phyloP scores from a whole-genome alignment of 2,888 invertebrate species.

The Ochropleura leucogaster region DNA sequence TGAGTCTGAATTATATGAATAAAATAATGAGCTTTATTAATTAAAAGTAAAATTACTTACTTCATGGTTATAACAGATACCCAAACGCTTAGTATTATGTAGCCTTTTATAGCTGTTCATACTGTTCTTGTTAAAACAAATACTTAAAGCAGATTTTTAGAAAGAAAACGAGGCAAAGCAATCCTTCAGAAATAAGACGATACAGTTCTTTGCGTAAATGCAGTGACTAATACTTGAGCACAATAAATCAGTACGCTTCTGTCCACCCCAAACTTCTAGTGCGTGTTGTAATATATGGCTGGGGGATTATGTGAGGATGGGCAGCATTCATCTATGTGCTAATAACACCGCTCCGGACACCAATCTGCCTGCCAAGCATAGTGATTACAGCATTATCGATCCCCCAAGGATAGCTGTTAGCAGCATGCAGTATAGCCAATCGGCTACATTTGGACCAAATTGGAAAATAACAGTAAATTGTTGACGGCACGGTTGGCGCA shows the following conservation, averaged over 20 bases:
- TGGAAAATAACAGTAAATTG: conserved; percentile 23
- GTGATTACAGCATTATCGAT: conserved; percentile 48
- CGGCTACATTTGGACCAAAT: conserved; percentile 10
- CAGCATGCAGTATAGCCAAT: conserved; percentile 12
- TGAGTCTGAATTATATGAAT: not conserved
- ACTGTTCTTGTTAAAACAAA: not conserved
- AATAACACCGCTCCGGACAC: conserved; percentile 43
- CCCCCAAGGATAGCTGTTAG: conserved; percentile 28
- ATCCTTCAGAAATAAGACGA: not conserved
- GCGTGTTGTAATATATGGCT: conserved; percentile 50
- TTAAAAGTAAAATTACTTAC: not conserved
- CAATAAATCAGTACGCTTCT: conserved; percentile 9
- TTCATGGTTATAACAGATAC: not conserved
- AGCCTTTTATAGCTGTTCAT: not conserved
- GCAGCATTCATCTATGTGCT: conserved; percentile 57
- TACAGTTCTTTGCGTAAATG: not conserved
- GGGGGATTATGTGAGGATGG: conserved; percentile 42
- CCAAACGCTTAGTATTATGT: not conserved
- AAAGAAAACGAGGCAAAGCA: not conserved
- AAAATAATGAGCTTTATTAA: not conserved
- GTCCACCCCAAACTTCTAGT: conserved; percentile 28
- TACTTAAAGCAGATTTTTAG: not conserved
- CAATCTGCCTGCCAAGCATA: conserved; percentile 55
- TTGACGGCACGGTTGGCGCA: too few relatives aligned
- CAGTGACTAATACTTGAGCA: not conserved